These are phyloP conservation scores for Archips crataeganus DNA, from an alignment of 2,888 invertebrate genomes.

Conservation along the genomic window DNA sequence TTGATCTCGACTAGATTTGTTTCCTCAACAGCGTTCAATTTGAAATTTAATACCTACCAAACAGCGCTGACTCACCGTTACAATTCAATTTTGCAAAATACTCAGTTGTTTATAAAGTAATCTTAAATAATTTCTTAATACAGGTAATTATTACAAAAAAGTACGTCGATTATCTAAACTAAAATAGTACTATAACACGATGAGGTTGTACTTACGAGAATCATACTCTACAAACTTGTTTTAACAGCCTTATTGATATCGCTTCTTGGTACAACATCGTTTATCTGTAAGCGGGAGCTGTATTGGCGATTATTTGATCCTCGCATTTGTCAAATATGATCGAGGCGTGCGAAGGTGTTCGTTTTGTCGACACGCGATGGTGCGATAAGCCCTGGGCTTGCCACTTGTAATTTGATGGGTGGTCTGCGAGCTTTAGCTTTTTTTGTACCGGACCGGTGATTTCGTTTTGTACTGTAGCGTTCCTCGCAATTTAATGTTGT, in stretches of 20 bases:
- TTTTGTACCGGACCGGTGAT: slow-evolving; percentile 41
- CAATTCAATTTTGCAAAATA: slow-evolving; percentile 68
- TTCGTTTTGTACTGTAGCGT: slow-evolving; percentile 10
- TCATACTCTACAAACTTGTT: not conserved
- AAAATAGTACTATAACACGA: not conserved
- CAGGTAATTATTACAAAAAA: not conserved
- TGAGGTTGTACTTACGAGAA: not conserved
- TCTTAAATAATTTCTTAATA: slow-evolving; percentile 15
- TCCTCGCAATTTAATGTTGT: slow-evolving; percentile 5
- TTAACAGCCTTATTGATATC: not conserved
- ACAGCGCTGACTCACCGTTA: slow-evolving; percentile 71
- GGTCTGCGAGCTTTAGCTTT: slow-evolving; percentile 62
- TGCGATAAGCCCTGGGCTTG: slow-evolving; percentile 69
- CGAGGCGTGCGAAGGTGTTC: slow-evolving; percentile 72
- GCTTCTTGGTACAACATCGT: not conserved
- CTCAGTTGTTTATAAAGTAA: slow-evolving; percentile 47
- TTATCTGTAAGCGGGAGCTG: not conserved
- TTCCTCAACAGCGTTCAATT: slow-evolving; percentile 63
- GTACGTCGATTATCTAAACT: not conserved
- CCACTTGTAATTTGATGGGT: slow-evolving; percentile 77
- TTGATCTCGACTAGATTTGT: slow-evolving; percentile 69
- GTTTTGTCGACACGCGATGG: slow-evolving; percentile 77
- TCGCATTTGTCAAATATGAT: slow-evolving; percentile 76
- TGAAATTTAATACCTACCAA: slow-evolving; percentile 71
- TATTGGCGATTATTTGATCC: slow-evolving; percentile 71